Conservation (phyloP, 1,140 invertebrate species). For the Zaprionus ornatus region DNA sequence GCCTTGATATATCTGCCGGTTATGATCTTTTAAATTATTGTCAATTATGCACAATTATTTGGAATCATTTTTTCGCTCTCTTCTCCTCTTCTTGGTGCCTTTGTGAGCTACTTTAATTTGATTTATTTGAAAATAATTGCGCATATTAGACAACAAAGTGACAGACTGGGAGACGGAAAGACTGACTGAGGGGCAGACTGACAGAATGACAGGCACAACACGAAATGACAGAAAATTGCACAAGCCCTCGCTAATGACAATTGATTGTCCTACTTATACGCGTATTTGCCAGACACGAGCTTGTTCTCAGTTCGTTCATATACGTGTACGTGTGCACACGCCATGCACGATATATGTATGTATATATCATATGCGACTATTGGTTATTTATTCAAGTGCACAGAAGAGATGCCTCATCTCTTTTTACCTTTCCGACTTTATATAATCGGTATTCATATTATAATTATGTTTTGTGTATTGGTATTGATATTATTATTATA, state of each 20-base stretch:
- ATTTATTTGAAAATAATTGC: constrained; percentile 55
- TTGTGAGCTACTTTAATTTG: constrained; percentile 36
- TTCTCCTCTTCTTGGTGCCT: neutral
- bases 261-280: constrained; percentile 24
- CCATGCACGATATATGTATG: neutral
- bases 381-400: neutral
- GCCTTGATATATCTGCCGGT: constrained; percentile 31
- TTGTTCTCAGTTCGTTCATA: constrained; percentile 1
- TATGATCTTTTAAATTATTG: constrained; percentile 41
- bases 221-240: constrained; percentile 37
- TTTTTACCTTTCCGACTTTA: neutral
- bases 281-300: neutral
- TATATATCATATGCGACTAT: neutral
- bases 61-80: constrained; percentile 1
- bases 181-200: constrained; percentile 7
- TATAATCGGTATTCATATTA: neutral
- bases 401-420: neutral
- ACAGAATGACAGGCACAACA: constrained; percentile 33
- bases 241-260: constrained; percentile 24
- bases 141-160: constrained; percentile 29
- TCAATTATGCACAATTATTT: constrained; percentile 47
- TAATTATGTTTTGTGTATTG: too few relatives aligned
- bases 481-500: neutral
- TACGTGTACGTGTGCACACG: constrained; percentile 3
- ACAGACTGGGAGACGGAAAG: constrained; percentile 2